Conservation (phyloP, 2,888 invertebrate genomes). For the Gonocerus acuteangulatus region DNA sequence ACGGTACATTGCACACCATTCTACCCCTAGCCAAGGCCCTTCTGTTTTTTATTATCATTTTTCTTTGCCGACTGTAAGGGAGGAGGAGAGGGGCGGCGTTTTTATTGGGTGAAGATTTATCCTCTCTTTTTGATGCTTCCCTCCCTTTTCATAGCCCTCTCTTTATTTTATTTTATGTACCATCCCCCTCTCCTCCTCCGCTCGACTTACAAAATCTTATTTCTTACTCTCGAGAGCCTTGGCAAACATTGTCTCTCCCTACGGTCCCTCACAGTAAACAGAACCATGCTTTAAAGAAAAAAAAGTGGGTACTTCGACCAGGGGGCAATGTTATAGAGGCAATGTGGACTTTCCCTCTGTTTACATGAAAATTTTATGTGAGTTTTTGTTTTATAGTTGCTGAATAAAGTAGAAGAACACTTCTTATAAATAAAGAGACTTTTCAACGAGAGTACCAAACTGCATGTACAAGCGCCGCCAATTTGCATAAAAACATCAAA, state of each 20-base stretch:
- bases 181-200: background rate
- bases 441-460: too few relatives aligned
- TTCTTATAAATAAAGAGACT: too few relatives aligned
- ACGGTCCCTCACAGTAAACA: background rate
- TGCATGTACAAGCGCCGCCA: too few relatives aligned
- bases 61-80: slow-evolving; percentile 15
- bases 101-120: slow-evolving; percentile 28
- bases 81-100: background rate
- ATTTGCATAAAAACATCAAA: too few relatives aligned
- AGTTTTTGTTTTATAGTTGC: too few relatives aligned
- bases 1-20: slow-evolving; percentile 15
- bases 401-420: too few relatives aligned
- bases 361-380: too few relatives aligned
- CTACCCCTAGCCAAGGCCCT: slow-evolving; percentile 29
- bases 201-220: background rate
- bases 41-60: slow-evolving; percentile 36
- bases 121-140: slow-evolving; percentile 12
- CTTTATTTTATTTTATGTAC: slow-evolving; percentile 1
- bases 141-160: background rate
- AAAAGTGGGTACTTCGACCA: too few relatives aligned
- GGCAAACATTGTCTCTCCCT: background rate
- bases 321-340: too few relatives aligned
- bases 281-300: background rate
- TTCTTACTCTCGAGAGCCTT: background rate
- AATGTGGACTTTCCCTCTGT: too few relatives aligned